phyloP scores from a whole-genome alignment of 1,140 invertebrate species.

The Gerris buenoi region DNA sequence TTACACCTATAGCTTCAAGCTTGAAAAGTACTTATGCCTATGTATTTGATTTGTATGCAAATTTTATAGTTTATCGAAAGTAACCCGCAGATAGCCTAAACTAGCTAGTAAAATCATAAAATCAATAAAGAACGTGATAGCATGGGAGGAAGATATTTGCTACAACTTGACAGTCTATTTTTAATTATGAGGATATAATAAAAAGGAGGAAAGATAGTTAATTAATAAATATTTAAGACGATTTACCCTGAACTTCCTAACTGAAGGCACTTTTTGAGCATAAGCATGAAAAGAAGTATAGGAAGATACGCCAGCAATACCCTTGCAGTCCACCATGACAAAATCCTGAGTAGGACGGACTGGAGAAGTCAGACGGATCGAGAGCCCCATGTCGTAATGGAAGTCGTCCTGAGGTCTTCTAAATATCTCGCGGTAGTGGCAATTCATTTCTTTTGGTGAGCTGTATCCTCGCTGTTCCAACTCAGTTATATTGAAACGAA shows the following conservation, averaged over 20 bases:
- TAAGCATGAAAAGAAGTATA: conserved; percentile 19
- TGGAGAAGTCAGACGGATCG: conserved; percentile 8
- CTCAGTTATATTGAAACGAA: conserved; percentile 18
- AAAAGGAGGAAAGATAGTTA: too few relatives aligned
- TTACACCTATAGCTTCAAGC: too few relatives aligned
- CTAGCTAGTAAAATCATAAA: too few relatives aligned
- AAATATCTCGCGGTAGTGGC: conserved; percentile 20
- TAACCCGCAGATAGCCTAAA: too few relatives aligned
- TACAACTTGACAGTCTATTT: too few relatives aligned
- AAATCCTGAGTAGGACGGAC: conserved; percentile 16
- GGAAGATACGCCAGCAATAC: conserved; percentile 9
- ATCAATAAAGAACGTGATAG: too few relatives aligned
- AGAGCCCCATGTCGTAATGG: conserved; percentile 9
- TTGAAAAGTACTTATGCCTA: too few relatives aligned
- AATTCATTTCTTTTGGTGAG: conserved; percentile 7
- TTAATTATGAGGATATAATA: too few relatives aligned
- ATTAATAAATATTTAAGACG: too few relatives aligned
- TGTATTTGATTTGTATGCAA: too few relatives aligned
- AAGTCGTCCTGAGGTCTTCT: conserved; percentile 16
- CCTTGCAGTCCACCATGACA: conserved; percentile 16
- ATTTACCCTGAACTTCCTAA: conserved; percentile 19
- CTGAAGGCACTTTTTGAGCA: conserved; percentile 10
- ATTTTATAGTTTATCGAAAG: too few relatives aligned
- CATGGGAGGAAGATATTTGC: too few relatives aligned
- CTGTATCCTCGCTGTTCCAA: conserved; percentile 16